Evolutionary conservation across 2,888 invertebrate genomes (phyloP), one percentile per base, ranked within the genome.

Genomic region (Pimpla rufipes): DNA sequence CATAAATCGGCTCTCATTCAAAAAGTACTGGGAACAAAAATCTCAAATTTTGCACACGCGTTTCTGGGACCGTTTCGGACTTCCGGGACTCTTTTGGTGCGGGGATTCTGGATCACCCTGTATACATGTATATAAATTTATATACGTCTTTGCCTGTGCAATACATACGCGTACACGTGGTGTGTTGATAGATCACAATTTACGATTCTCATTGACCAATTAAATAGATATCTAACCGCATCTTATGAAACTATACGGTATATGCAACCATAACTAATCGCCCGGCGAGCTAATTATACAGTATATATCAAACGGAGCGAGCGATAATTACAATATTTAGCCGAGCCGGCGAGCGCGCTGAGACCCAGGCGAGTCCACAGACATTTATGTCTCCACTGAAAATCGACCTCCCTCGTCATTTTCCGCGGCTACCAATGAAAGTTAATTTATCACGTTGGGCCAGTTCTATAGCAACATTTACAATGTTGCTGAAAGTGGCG

Each of bases 161-260:
- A n/a, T n/a, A n/a, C n/a, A n/a, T n/a, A n/a, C 16, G 45, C 45
- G 45, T 55, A 66, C 11, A 23, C 13, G 52, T 16, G 47, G 37
- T 35, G 79, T 62, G 55, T 70, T 62, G 82, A 82, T 82, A 68
- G 64, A 74, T 55, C 45, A 70, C 57, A 76, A 83, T 79, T 79
- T 75, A 79, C 70, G 66, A 83, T 79, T 79, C 70, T 79, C 66
- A 79, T 79, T 79, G 57, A 75, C 75, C 83, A 79, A 75, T 83
- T 70, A 79, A 79, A 83, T 71, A 23, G 55, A 70, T 66, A 75
- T 76, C 75, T 66, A 79, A 83, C 42, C 71, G 21, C 40, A 21
- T 71, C 75, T 79, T 76, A 75, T 66, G 79, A 70, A 76, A 66
- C 37, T 16, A 1, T 16, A 1, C 47, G 59, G 45, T 79, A 52